These are phyloP conservation scores for Synanthedon tipuliformis DNA, from an alignment of 2,888 invertebrate species.

Conservation along the genomic window DNA sequence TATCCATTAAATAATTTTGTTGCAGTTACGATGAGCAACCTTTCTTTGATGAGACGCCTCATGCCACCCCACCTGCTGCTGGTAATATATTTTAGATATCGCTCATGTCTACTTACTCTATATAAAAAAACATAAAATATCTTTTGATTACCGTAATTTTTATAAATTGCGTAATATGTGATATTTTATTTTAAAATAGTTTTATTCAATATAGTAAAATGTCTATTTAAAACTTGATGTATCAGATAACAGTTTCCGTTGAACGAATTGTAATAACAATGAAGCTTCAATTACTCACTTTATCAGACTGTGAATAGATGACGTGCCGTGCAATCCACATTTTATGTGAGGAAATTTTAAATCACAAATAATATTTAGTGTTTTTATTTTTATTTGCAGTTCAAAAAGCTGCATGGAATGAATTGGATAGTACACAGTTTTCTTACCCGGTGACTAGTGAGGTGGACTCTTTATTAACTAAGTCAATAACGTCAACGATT, in stretches of 20 bases:
- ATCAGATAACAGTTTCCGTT: conserved; percentile 50
- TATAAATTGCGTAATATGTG: too few relatives aligned
- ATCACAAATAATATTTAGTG: conserved; percentile 29
- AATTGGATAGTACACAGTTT: conserved; percentile 46
- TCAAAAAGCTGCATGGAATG: conserved; percentile 58
- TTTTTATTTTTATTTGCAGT: conserved; percentile 43
- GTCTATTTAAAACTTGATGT: too few relatives aligned
- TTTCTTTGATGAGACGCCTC: conserved; percentile 63
- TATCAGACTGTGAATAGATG: conserved; percentile 22
- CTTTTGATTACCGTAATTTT: too few relatives aligned
- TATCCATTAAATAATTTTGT: conserved; percentile 8
- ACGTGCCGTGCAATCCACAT: conserved; percentile 27
- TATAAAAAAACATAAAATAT: too few relatives aligned
- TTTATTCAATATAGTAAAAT: too few relatives aligned
- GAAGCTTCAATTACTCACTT: conserved; percentile 17
- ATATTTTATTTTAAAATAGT: too few relatives aligned
- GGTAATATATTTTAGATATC: conserved; percentile 20
- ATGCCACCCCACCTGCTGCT: conserved; percentile 61
- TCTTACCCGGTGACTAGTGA: conserved; percentile 47
- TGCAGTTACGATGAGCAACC: conserved; percentile 61
- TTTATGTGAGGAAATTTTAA: conserved; percentile 24
- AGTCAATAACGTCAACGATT: conserved; percentile 39
- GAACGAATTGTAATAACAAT: background rate
- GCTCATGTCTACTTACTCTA: too few relatives aligned
- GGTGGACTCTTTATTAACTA: conserved; percentile 38